Conservation (phyloP, 2,113 vertebrate genomes). For the Chitala chitala region DNA sequence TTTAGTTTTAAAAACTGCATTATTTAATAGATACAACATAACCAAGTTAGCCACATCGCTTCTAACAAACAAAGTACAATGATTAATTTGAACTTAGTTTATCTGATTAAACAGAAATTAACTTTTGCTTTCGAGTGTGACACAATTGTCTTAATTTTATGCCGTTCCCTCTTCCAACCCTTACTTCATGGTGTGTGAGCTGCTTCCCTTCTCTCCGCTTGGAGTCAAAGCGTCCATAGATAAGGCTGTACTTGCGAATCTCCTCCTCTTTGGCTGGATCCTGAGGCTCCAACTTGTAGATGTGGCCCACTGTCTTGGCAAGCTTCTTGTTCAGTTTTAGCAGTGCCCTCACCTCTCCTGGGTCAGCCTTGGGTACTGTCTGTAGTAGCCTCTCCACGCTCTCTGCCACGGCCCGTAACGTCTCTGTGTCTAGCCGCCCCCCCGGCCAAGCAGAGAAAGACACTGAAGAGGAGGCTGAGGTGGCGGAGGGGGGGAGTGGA, state of each 20-base stretch:
- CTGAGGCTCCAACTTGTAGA: conserved; percentile 81
- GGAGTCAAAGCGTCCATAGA: conserved; percentile 89
- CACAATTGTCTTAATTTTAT: background rate
- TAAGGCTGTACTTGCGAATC: conserved; percentile 90
- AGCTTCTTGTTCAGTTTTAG: conserved; percentile 92
- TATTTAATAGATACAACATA: background rate
- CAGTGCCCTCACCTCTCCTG: conserved; percentile 72
- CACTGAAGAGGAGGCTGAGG: conserved; percentile 51
- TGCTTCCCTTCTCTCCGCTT: conserved; percentile 90
- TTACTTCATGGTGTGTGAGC: conserved; percentile 90
- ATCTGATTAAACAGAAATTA: too few species aligned
- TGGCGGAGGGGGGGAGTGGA: conserved; percentile 48
- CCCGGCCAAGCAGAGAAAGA: conserved; percentile 56
- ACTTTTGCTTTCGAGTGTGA: conserved; percentile 18
- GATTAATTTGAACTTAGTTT: too few species aligned
- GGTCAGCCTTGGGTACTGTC: conserved; percentile 75
- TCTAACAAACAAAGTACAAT: conserved; percentile 23
- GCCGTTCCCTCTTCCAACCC: conserved; percentile 20
- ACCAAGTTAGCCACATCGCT: background rate
- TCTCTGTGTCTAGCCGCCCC: conserved; percentile 76
- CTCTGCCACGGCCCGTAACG: conserved; percentile 74
- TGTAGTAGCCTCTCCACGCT: conserved; percentile 81
- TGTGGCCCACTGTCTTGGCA: conserved; percentile 85
- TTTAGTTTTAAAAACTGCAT: too few species aligned
- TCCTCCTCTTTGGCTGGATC: conserved; percentile 85